phyloP scores from a whole-genome alignment of 2,888 invertebrate species.

The Pollenia amentaria region DNA sequence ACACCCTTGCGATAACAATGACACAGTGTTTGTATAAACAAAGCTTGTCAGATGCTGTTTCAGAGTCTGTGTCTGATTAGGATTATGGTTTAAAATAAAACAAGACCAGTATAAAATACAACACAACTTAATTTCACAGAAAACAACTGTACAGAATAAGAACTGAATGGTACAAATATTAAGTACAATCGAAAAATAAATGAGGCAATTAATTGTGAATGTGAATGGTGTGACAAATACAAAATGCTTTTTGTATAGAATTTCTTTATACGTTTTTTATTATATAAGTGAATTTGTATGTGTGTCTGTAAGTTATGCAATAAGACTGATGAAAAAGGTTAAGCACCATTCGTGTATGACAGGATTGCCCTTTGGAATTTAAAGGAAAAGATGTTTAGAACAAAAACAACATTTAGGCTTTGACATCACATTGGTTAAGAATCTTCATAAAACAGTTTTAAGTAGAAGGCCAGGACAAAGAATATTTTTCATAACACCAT shows the following conservation, averaged over 20 bases:
- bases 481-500: no score
- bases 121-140: neutral
- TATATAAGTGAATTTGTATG: neutral
- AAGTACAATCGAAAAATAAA: slow-evolving; percentile 69
- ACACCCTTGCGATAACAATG: slow-evolving; percentile 35
- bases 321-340: slow-evolving; percentile 26
- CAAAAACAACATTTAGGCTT: slow-evolving; percentile 14
- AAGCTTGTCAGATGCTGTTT: slow-evolving; percentile 54
- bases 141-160: neutral
- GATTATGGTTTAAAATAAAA: slow-evolving; percentile 63
- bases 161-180: slow-evolving; percentile 44
- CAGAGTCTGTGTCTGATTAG: slow-evolving; percentile 63
- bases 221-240: slow-evolving; percentile 64
- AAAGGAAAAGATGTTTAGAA: neutral
- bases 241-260: slow-evolving; percentile 54
- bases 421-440: neutral
- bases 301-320: neutral
- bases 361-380: slow-evolving; percentile 2
- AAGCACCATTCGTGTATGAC: slow-evolving; percentile 25
- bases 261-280: slow-evolving; percentile 29
- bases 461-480: no score
- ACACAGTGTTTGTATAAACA: slow-evolving; percentile 14
- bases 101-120: slow-evolving; percentile 8
- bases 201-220: slow-evolving; percentile 69
- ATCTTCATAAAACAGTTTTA: neutral